Evolutionary conservation across 1,140 invertebrate species (phyloP), one percentile per base, ranked within the genome.

Genomic region (Caenorhabditis inopinata): DNA sequence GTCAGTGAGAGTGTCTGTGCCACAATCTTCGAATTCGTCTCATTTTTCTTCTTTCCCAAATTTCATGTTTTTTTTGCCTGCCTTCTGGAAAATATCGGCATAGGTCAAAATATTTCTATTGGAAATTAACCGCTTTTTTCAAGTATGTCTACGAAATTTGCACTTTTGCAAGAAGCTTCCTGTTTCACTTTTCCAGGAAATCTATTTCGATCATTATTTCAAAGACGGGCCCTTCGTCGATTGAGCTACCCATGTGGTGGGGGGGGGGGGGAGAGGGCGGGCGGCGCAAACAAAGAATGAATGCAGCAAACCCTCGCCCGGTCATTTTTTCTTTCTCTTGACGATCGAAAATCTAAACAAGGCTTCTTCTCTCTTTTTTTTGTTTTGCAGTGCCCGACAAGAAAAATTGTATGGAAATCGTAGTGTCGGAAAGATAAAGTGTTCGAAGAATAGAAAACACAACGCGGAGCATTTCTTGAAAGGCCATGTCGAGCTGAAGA

Each of bases 141-240:
- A 42, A 42, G 6, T 5, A 42, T 42, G 38, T 42, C 38, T 42
- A 14, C 14, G 38, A 14, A 14, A 42, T 68, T 68, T 68, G 58
- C 32, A 68, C 58, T 18, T 42, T 32, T 5, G 16, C 58, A 68
- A 16, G 38, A 23, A 9, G n/a, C 58, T 21, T 32, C 35, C 29
- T 68, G 51, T 58, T 32, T 58, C 51, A 32, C 58, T 21, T 18
- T 6, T n/a, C 32, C 32, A 32, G 58, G 38, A 68, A 32, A 68
- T 68, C 58, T 68, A 38, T 68, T 68, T 68, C 58, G 58, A 68
- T 68, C 58, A 68, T 68, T 68, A 68, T 68, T 68, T 68, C 58
- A 68, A 68, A 68, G 51, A 14, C 51, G 25, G 51, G 23, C 4
- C 58, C 5, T 18, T 11, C 9, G 18, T 42, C 32, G 58, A 21